Percentiles rank a stretch among this genome's conserved stretches.
Evolutionary conservation across 2,888 invertebrate genomes (phyloP).

Genomic region (Dryomyza anilis): DNA sequence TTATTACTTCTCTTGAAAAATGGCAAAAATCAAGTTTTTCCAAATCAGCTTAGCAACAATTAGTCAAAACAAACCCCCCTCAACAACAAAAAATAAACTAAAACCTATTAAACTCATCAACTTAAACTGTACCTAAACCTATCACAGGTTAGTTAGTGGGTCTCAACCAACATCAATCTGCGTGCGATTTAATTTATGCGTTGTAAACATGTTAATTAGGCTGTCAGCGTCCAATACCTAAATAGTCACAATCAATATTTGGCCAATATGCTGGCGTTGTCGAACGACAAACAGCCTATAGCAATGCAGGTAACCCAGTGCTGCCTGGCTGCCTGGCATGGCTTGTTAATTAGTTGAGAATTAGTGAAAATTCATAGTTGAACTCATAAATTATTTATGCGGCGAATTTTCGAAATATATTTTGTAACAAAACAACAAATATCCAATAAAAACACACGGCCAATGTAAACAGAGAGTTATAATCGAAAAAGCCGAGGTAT

Average conservation of each 20-base stretch:
- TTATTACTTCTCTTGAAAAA: too few species aligned
- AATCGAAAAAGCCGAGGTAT: background rate
- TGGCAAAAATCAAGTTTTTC: too few species aligned
- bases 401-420: background rate
- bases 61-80: too few species aligned
- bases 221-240: conserved; percentile 22
- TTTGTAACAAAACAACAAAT: background rate
- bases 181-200: conserved; percentile 30
- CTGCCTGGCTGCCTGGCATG: too few species aligned
- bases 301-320: too few species aligned
- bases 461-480: background rate
- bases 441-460: background rate
- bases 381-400: conserved; percentile 20
- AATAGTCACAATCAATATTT: conserved; percentile 4
- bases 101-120: too few species aligned
- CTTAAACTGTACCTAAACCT: too few species aligned
- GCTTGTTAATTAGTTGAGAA: conserved; percentile 11
- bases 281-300: background rate
- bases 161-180: background rate
- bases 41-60: too few species aligned
- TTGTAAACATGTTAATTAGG: conserved; percentile 36
- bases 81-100: too few species aligned
- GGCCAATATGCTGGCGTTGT: conserved; percentile 1
- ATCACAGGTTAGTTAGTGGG: too few species aligned
- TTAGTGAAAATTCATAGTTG: background rate